Evolutionary conservation across 1,140 invertebrate species (phyloP), one percentile per base, ranked within the genome.

Genomic region (Brachionus plicatilis): DNA sequence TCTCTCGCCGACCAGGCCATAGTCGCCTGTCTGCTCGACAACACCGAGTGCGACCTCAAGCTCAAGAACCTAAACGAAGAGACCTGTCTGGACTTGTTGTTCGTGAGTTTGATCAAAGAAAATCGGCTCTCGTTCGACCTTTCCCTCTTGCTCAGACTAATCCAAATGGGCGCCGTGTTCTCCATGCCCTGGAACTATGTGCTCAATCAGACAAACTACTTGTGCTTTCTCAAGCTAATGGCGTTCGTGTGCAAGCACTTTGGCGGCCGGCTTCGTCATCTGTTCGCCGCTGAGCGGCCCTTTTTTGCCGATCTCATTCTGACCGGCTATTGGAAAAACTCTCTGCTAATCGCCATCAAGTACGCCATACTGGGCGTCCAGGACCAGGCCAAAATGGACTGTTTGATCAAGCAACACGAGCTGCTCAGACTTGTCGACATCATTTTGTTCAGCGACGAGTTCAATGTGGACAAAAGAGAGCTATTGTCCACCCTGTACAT

Each of bases 161-260:
- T 82, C 1, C 0, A 82, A 65, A 43, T 82, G 17, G 79, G 79
- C 17, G 79, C 37, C 11, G 37, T 20, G 56, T 68, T 82, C 17
- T 82, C 79, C n/a, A 60, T 82, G 79, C 79, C 79, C 0, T 82
- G 79, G 79, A 82, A 82, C 14, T 82, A 29, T 65, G 41, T 29
- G 7, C 33, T 82, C 1, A 68, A 68, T 47, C 33, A 60, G 17
- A 50, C 37, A 12, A 82, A 82, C 56, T 68, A 65, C 45, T 24
- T 45, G 29, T 27, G 33, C 20, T 82, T 82, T 82, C 14, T 82
- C 3, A 82, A 65, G 65, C 29, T 68, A 3, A 60, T 60, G 3
- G 50, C 79, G 53, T 12, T 82, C 12, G 5, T 82, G 53, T 82
- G 79, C 60, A 82, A 82, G 33, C 60, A 82, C 60, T 5, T 76